A percentile compares a stretch with the other conserved stretches of the same genome.
phyloP scores from a whole-genome alignment of 2,888 invertebrate genomes.

The Iphiclides podalirius region DNA sequence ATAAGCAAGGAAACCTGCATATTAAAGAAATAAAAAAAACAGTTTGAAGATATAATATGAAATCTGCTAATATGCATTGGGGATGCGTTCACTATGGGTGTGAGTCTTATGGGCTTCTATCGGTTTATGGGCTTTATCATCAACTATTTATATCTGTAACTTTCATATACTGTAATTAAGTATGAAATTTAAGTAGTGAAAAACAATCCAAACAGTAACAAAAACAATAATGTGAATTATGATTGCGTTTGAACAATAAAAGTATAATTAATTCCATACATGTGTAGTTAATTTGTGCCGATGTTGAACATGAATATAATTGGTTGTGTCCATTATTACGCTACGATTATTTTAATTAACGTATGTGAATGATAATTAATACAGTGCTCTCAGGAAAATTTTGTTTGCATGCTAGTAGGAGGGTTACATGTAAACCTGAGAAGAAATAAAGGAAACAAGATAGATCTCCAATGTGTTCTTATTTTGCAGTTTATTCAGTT shows the following conservation, averaged over 20 bases:
- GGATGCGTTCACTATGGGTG: too few species aligned
- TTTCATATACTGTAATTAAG: too few species aligned
- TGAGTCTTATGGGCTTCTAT: too few species aligned
- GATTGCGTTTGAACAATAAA: conserved; percentile 2
- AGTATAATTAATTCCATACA: conserved; percentile 5
- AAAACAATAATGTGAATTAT: conserved; percentile 3
- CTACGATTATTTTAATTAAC: background rate
- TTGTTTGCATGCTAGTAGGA: background rate
- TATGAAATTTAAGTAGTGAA: too few species aligned
- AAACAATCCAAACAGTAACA: too few species aligned
- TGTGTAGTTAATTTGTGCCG: conserved; percentile 1
- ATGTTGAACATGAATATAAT: conserved; percentile 8
- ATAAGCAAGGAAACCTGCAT: too few species aligned
- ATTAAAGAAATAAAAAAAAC: too few species aligned
- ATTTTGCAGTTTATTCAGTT: background rate
- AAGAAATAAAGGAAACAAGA: background rate
- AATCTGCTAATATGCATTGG: too few species aligned
- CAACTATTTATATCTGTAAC: too few species aligned
- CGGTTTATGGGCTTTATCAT: too few species aligned
- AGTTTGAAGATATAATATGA: too few species aligned
- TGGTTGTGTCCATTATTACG: background rate
- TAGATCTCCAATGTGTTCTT: background rate
- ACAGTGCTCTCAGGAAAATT: background rate
- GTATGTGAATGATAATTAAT: background rate
- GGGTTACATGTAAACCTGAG: too few species aligned